Conservation (phyloP, 2,113 vertebrate species). For the Leucosticte australis region DNA sequence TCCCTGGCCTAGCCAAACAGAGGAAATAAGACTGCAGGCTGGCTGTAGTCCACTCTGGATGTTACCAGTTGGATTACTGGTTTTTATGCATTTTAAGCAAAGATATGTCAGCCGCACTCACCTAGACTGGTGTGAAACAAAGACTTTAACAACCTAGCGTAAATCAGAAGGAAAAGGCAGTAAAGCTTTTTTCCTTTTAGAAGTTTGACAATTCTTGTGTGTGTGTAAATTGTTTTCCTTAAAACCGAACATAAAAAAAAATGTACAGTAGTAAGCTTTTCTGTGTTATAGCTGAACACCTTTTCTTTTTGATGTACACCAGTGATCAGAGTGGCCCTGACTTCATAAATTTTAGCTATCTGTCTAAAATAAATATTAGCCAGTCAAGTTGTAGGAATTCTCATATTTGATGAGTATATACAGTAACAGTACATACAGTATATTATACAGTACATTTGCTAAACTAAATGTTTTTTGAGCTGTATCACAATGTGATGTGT, state of each 20-base stretch:
- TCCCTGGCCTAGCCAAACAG: not conserved
- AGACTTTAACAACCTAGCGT: not conserved
- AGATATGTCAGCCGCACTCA: not conserved
- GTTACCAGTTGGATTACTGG: not conserved
- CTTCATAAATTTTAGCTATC: not conserved
- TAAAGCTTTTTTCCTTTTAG: not conserved
- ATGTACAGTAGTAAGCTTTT: not conserved
- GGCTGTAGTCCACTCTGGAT: not conserved
- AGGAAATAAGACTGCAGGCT: not conserved
- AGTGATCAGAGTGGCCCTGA: not conserved
- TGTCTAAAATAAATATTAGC: not conserved
- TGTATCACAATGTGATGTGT: not conserved
- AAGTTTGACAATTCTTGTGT: not conserved
- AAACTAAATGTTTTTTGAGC: not conserved
- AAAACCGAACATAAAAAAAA: not conserved
- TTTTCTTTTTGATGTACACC: not conserved
- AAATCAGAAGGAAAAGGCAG: not conserved
- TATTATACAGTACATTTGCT: not conserved
- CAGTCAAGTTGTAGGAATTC: not conserved
- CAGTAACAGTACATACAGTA: too few relatives aligned
- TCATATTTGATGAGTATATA: not conserved
- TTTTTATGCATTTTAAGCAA: not conserved
- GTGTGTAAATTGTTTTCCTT: not conserved
- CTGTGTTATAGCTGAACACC: not conserved
- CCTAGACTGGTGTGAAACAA: not conserved